Evolutionary conservation across 2,888 invertebrate species (phyloP).

Genomic region (Auanema sp.): DNA sequence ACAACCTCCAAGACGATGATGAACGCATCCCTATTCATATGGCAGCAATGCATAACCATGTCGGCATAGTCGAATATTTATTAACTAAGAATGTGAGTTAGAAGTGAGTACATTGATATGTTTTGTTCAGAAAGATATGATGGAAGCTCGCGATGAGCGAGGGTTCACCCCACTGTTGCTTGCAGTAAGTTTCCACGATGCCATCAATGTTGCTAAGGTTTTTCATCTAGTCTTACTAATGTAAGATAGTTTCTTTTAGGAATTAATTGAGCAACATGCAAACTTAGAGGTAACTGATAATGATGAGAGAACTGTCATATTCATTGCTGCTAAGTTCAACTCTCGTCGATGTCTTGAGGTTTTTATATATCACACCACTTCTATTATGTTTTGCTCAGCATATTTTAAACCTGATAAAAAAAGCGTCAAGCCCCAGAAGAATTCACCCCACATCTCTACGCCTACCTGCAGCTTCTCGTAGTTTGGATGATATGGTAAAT

Average conservation of each 20-base stretch:
- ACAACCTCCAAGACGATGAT: slow-evolving; percentile 19
- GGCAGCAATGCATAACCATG: slow-evolving; percentile 39
- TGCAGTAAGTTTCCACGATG: slow-evolving; percentile 29
- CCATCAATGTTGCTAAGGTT: slow-evolving; percentile 23
- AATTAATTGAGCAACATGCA: slow-evolving; percentile 28
- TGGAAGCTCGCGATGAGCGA: slow-evolving; percentile 23
- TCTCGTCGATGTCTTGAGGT: slow-evolving; percentile 26
- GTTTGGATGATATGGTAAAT: slow-evolving; percentile 61
- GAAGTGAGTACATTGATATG: neutral
- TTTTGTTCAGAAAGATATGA: slow-evolving; percentile 2
- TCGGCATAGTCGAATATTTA: slow-evolving; percentile 31
- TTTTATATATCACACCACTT: neutral
- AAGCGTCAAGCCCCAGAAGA: neutral
- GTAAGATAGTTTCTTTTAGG: slow-evolving; percentile 7
- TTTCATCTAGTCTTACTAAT: neutral
- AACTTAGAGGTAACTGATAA: slow-evolving; percentile 27
- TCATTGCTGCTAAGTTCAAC: slow-evolving; percentile 44
- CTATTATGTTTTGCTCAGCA: slow-evolving; percentile 13
- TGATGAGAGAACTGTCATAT: slow-evolving; percentile 34
- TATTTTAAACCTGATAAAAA: slow-evolving; percentile 20
- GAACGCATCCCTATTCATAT: slow-evolving; percentile 34
- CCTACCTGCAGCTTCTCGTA: neutral
- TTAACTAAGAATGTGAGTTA: slow-evolving; percentile 22
- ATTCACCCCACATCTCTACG: slow-evolving; percentile 7
- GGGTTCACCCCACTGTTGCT: slow-evolving; percentile 38